Conservation (phyloP, 2,888 invertebrate genomes). For the Clunio marinus region DNA sequence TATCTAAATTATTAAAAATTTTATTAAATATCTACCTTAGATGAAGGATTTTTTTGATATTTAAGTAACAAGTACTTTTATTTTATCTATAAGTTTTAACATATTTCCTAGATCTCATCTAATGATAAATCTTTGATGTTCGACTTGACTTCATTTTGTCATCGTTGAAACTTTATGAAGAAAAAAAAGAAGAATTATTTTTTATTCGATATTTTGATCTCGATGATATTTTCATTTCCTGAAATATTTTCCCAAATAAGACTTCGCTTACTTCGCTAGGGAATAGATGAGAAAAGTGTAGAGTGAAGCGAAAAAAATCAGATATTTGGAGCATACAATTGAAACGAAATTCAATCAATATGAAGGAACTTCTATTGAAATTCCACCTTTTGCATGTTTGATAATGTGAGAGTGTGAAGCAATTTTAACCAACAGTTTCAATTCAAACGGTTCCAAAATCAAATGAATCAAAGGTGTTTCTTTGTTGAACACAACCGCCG, state of each 20-base stretch:
- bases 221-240: not conserved
- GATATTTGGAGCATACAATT: not conserved
- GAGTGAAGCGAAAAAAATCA: no score
- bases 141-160: no score
- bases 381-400: not conserved
- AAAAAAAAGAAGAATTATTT: not conserved
- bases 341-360: not conserved
- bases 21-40: no score
- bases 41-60: no score
- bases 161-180: no score
- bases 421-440: not conserved
- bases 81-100: no score
- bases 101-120: no score
- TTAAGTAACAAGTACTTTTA: no score
- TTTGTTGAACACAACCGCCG: not conserved
- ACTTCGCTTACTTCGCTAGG: not conserved
- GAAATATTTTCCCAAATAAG: not conserved
- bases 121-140: no score
- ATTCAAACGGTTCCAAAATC: not conserved
- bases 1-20: no score
- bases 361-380: conserved; percentile 1
- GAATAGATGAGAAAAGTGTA: no score
- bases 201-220: no score
- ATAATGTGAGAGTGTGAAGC: not conserved
- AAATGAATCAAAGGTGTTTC: not conserved